Conservation (phyloP, 2,797 vertebrate species). For the Lateolabrax maculatus region DNA sequence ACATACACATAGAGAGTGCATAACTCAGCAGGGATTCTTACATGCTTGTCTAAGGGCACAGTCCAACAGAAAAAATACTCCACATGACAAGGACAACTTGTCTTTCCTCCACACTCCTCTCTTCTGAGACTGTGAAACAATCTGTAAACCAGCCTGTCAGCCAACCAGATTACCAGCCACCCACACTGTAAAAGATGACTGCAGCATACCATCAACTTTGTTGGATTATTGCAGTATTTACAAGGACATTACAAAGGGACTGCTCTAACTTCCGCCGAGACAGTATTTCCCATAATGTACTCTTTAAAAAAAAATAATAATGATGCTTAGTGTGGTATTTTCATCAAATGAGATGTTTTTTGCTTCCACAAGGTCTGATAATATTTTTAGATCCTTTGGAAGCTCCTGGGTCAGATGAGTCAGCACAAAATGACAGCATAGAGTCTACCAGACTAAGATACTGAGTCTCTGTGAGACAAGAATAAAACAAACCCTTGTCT, state of each 20-base stretch:
- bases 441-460: slow-evolving; percentile 43
- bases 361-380: slow-evolving; percentile 24
- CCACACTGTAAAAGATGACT: slow-evolving; percentile 58
- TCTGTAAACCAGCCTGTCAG: slow-evolving; percentile 49
- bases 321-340: slow-evolving; percentile 31
- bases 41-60: slow-evolving; percentile 53
- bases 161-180: slow-evolving; percentile 33
- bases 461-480: slow-evolving; percentile 53
- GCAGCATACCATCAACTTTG: slow-evolving; percentile 27
- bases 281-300: slow-evolving; percentile 32
- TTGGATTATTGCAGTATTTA: slow-evolving; percentile 31
- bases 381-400: slow-evolving; percentile 68
- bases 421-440: slow-evolving; percentile 67
- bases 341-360: slow-evolving; percentile 45
- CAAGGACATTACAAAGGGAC: slow-evolving; percentile 38
- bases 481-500: slow-evolving; percentile 64
- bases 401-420: slow-evolving; percentile 70
- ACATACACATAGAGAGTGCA: slow-evolving; percentile 44
- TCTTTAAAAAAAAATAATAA: slow-evolving; percentile 24
- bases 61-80: slow-evolving; percentile 57
- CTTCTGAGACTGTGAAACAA: slow-evolving; percentile 48
- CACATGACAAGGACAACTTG: slow-evolving; percentile 71
- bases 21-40: slow-evolving; percentile 66
- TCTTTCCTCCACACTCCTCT: slow-evolving; percentile 53
- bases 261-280: slow-evolving; percentile 21